These are phyloP conservation scores for Drosophila leontia DNA, from an alignment of 1,140 invertebrate genomes.

Conservation along the genomic window DNA sequence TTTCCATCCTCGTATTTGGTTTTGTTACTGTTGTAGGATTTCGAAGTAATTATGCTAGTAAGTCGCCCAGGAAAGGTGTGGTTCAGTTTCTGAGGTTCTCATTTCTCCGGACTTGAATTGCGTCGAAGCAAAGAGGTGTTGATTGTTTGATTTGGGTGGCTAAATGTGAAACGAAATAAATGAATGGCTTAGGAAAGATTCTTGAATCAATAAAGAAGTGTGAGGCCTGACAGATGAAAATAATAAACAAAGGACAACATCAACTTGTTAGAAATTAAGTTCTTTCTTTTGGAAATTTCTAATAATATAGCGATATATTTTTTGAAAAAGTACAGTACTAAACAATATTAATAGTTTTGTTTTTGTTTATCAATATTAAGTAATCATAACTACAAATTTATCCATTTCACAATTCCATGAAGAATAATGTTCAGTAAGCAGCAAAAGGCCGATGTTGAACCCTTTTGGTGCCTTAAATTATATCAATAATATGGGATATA, in stretches of 20 bases:
- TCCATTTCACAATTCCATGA: too few relatives aligned
- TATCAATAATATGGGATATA: too few relatives aligned
- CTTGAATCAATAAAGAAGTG: constrained; percentile 3
- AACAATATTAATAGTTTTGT: too few relatives aligned
- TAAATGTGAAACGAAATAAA: constrained; percentile 50
- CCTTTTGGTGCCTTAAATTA: too few relatives aligned
- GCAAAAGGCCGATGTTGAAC: too few relatives aligned
- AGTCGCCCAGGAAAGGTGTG: constrained; percentile 52
- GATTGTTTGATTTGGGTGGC: constrained; percentile 65
- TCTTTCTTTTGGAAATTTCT: background rate
- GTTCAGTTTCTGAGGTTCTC: constrained; percentile 35
- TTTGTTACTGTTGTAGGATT: constrained; percentile 22
- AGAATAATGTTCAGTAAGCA: too few relatives aligned
- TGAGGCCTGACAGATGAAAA: background rate
- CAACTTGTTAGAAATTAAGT: background rate
- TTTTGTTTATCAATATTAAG: too few relatives aligned
- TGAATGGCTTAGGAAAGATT: background rate
- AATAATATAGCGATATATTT: background rate
- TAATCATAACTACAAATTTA: too few relatives aligned
- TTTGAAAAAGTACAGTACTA: too few relatives aligned
- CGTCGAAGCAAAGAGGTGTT: constrained; percentile 70
- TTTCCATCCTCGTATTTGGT: constrained; percentile 14
- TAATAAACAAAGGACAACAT: background rate
- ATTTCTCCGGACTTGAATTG: constrained; percentile 55
- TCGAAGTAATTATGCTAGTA: constrained; percentile 67